A percentile compares a stretch with the other conserved stretches of the same genome.
Conservation (phyloP, 2,113 vertebrate species). For the Gymnarchus niloticus region DNA sequence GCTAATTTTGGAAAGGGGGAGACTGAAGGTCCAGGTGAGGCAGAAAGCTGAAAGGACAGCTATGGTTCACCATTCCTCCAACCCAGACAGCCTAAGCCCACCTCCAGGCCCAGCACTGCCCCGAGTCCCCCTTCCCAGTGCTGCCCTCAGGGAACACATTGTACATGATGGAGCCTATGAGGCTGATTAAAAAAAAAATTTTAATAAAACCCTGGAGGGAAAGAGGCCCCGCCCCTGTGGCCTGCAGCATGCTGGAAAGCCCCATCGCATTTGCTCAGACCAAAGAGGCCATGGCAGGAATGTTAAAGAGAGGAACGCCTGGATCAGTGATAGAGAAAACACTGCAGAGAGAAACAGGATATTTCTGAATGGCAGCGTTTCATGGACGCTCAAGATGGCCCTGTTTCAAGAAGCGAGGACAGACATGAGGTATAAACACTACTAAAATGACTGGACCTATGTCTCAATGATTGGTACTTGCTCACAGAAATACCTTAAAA, state of each 20-base stretch:
- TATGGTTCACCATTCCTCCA: neutral
- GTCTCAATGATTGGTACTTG: neutral
- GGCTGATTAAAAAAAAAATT: neutral
- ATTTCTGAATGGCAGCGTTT: neutral
- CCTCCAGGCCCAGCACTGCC: neutral
- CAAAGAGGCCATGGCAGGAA: neutral
- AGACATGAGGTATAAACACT: neutral
- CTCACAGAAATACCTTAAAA: constrained; percentile 4
- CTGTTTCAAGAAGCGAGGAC: neutral
- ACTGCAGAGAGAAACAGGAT: neutral
- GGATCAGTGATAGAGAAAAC: neutral
- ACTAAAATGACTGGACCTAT: neutral
- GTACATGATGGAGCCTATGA: neutral
- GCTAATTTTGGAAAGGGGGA: neutral
- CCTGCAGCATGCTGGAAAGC: neutral
- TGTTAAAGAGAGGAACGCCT: neutral
- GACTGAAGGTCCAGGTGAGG: too few species aligned
- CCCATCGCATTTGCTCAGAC: neutral
- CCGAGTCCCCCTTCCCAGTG: neutral
- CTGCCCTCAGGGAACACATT: neutral
- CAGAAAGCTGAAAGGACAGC: neutral
- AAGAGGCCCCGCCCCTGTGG: neutral
- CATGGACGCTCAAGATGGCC: neutral
- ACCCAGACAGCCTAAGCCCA: neutral
- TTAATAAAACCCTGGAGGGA: neutral